A percentile compares a stretch with the other conserved stretches of the same genome.
Conservation (phyloP, 2,888 invertebrate species). For the Amorpha juglandis region DNA sequence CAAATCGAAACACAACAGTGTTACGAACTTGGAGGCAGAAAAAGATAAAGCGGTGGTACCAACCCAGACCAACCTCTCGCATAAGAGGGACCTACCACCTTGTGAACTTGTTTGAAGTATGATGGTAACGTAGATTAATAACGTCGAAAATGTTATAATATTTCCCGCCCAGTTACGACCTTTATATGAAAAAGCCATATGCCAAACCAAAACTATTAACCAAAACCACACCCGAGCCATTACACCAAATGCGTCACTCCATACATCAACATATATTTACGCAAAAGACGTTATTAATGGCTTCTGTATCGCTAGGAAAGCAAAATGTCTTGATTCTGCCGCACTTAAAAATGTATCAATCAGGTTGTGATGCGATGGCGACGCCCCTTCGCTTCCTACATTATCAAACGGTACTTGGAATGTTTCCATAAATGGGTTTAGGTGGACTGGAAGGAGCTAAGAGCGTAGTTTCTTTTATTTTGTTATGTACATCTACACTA, state of each 20-base stretch:
- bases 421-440: constrained; percentile 40
- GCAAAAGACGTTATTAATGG: constrained; percentile 18
- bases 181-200: neutral
- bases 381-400: constrained; percentile 47
- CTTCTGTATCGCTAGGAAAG: constrained; percentile 6
- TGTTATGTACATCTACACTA: no score
- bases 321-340: constrained; percentile 28
- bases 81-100: no score
- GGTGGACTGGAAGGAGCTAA: constrained; percentile 1
- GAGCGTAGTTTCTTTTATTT: no score
- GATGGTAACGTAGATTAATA: no score
- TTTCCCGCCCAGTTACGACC: no score
- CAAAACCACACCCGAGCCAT: neutral
- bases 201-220: neutral
- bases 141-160: no score
- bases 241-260: constrained; percentile 7
- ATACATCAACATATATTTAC: constrained; percentile 11
- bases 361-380: constrained; percentile 48
- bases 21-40: no score
- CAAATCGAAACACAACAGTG: no score
- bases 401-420: constrained; percentile 53
- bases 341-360: constrained; percentile 57
- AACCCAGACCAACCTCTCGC: no score
- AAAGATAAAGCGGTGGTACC: no score
- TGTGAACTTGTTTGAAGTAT: no score